These are phyloP conservation scores for Eublepharis macularius DNA, from an alignment of 2,113 vertebrate species.

Conservation along the genomic window DNA sequence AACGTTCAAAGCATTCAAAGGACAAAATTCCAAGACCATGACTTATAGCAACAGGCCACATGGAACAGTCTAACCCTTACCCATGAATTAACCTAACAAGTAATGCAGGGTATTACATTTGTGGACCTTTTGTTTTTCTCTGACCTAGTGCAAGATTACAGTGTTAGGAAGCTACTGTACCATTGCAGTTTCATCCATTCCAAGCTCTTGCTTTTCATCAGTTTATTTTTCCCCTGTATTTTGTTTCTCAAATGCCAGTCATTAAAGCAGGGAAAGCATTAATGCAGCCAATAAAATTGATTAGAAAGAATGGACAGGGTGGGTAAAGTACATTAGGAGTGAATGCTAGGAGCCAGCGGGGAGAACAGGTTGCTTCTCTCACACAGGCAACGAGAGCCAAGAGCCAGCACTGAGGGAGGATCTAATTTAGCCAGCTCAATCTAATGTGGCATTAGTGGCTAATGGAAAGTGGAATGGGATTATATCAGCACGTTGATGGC, in stretches of 20 bases:
- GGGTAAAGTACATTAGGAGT: slow-evolving; percentile 52
- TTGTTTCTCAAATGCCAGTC: slow-evolving; percentile 18
- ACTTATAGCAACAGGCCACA: slow-evolving; percentile 10
- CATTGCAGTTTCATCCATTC: slow-evolving; percentile 19
- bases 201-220: slow-evolving; percentile 35
- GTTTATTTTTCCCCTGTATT: slow-evolving; percentile 10
- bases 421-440: slow-evolving; percentile 36
- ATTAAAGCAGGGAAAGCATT: slow-evolving; percentile 26
- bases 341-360: slow-evolving; percentile 43
- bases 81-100: slow-evolving; percentile 10
- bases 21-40: background rate
- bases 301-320: slow-evolving; percentile 38
- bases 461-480: slow-evolving; percentile 40
- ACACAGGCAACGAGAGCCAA: slow-evolving; percentile 33
- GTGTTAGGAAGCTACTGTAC: background rate
- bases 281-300: slow-evolving; percentile 37
- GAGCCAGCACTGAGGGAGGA: slow-evolving; percentile 47
- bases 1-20: background rate
- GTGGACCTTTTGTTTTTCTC: background rate
- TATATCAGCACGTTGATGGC: slow-evolving; percentile 49
- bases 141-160: background rate
- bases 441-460: slow-evolving; percentile 49
- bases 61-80: background rate
- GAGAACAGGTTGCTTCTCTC: slow-evolving; percentile 50
- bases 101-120: slow-evolving; percentile 22